A percentile compares a stretch with the other conserved stretches of the same genome.
Evolutionary conservation across 2,797 vertebrate species (phyloP).

Genomic region (Cossypha dichroa): DNA sequence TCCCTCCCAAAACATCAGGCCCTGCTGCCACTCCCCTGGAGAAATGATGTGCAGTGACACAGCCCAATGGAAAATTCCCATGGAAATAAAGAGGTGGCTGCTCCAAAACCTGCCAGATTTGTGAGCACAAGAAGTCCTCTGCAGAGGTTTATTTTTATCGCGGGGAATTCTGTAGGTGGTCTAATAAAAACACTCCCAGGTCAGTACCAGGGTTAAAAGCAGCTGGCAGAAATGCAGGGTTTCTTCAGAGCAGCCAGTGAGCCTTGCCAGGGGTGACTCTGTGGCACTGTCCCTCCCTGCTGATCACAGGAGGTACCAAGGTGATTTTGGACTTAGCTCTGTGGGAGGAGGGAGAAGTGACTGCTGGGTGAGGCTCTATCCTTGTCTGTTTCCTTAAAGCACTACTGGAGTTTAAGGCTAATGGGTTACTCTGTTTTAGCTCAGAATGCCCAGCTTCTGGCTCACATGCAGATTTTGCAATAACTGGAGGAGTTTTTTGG

Average conservation of each 20-base stretch:
- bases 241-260: neutral
- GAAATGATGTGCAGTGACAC: neutral
- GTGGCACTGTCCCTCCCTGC: neutral
- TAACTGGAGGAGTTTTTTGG: neutral
- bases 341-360: neutral
- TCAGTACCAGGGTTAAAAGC: neutral
- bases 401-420: neutral
- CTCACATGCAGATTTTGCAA: neutral
- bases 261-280: neutral
- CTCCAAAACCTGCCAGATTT: neutral
- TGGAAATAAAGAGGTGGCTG: neutral
- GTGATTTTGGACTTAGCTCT: neutral
- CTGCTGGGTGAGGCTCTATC: neutral
- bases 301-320: neutral
- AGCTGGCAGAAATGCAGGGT: neutral
- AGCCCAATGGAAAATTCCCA: slow-evolving; percentile 32
- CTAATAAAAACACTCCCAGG: neutral
- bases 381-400: neutral
- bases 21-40: neutral
- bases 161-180: neutral
- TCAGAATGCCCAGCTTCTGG: neutral
- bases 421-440: neutral
- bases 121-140: neutral
- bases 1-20: neutral
- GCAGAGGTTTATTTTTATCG: neutral